A percentile compares a stretch with the other conserved stretches of the same genome.
Evolutionary conservation across 2,888 invertebrate genomes (phyloP).

Genomic region (Pseudolycoriella hygida): DNA sequence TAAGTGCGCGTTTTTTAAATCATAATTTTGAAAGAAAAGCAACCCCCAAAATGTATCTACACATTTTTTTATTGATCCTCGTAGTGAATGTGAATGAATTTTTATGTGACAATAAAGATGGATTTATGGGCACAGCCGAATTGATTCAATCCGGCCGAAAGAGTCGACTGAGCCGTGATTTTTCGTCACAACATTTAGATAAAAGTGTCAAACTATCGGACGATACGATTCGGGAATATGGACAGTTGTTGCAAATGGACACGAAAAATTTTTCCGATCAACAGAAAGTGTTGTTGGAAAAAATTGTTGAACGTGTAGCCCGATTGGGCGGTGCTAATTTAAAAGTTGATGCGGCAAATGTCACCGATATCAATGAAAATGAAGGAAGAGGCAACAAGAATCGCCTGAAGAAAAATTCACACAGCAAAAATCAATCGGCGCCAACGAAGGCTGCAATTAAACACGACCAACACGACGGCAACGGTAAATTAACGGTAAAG

Average conservation of each 20-base stretch:
- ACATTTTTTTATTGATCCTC: too few species aligned
- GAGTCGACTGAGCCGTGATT: conserved; percentile 4
- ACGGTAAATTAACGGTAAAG: background rate
- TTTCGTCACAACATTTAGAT: background rate
- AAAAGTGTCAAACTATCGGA: conserved; percentile 19
- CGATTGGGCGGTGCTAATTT: conserved; percentile 11
- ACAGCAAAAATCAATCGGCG: background rate
- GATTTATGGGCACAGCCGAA: conserved; percentile 27
- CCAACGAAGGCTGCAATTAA: conserved; percentile 1
- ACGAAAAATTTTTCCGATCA: conserved; percentile 24
- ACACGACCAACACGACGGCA: background rate
- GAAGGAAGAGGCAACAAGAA: conserved; percentile 5
- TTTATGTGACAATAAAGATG: conserved; percentile 2
- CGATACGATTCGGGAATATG: conserved; percentile 28
- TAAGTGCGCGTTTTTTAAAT: too few species aligned
- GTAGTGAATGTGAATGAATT: background rate
- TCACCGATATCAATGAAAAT: conserved; percentile 2
- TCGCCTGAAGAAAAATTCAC: background rate
- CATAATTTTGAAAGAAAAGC: too few species aligned
- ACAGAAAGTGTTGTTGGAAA: conserved; percentile 26
- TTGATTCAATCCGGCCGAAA: conserved; percentile 14
- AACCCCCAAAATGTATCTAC: background rate
- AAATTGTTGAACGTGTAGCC: conserved; percentile 28
- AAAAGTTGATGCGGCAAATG: background rate
- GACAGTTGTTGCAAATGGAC: conserved; percentile 17